These are phyloP conservation scores for Melitaea cinxia DNA, from an alignment of 1,140 invertebrate species.

Conservation along the genomic window DNA sequence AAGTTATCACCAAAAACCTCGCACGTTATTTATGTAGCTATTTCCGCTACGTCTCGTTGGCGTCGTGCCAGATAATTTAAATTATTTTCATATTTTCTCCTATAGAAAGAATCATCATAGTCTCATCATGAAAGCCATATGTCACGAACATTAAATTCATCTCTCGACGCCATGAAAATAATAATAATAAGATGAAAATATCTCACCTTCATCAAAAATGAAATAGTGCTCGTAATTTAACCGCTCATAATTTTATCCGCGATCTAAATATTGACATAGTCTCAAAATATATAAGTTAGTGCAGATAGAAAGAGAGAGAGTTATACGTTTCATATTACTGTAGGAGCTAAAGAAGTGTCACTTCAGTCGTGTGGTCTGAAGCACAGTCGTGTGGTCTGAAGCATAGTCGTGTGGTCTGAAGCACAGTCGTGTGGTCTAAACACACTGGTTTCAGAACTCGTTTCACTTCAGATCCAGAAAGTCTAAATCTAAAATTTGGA, in stretches of 20 bases:
- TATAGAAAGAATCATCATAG: slow-evolving; percentile 15
- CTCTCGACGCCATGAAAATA: background rate
- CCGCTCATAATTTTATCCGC: background rate
- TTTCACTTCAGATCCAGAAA: too few species aligned
- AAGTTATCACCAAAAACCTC: slow-evolving; percentile 13
- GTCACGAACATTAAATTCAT: background rate
- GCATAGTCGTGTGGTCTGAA: too few species aligned
- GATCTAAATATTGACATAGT: too few species aligned
- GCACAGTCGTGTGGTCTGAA: too few species aligned
- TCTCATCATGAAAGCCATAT: slow-evolving; percentile 3
- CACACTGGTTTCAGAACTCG: too few species aligned
- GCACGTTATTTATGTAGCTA: background rate
- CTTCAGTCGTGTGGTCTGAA: too few species aligned
- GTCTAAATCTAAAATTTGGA: too few species aligned
- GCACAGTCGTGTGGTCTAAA: too few species aligned
- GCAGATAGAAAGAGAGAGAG: too few species aligned
- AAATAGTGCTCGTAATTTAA: background rate
- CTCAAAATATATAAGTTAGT: too few species aligned
- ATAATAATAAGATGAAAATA: background rate
- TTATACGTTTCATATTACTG: too few species aligned
- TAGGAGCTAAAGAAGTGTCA: too few species aligned
- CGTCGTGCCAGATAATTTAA: slow-evolving; percentile 23
- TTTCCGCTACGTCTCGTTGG: slow-evolving; percentile 28
- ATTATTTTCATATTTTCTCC: slow-evolving; percentile 30
- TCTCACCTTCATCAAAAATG: background rate